Percentiles rank a stretch among this genome's conserved stretches.
phyloP scores from a whole-genome alignment of 30 jellyfish, hydroid and myxozoan species.

The Mastigias papua region DNA sequence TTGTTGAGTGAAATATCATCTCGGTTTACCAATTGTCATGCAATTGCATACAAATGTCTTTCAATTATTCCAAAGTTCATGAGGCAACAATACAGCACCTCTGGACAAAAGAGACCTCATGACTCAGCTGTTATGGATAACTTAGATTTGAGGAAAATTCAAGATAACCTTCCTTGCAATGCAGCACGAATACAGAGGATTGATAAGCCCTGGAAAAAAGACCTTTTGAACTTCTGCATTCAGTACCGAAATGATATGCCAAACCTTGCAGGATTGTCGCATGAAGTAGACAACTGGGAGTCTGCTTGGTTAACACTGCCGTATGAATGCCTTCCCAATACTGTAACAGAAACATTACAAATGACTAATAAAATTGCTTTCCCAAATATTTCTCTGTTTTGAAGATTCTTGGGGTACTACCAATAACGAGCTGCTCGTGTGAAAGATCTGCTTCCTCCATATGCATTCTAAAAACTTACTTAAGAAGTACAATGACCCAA shows the following conservation, averaged over 20 bases:
- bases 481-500: background rate
- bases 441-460: background rate
- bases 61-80: background rate
- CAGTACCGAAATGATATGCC: too few relatives aligned
- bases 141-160: background rate
- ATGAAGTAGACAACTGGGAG: too few relatives aligned
- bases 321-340: too few relatives aligned
- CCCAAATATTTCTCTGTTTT: too few relatives aligned
- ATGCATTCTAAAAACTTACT: background rate
- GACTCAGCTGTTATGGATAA: background rate
- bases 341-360: too few relatives aligned
- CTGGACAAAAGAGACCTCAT: too few relatives aligned
- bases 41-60: background rate
- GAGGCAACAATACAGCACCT: background rate
- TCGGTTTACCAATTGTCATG: background rate
- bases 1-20: background rate
- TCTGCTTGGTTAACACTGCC: too few relatives aligned
- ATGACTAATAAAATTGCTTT: too few relatives aligned
- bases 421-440: background rate
- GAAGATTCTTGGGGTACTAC: background rate
- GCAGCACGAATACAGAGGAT: too few relatives aligned
- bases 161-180: background rate
- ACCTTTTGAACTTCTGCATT: too few relatives aligned
- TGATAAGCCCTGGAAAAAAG: too few relatives aligned
- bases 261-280: too few relatives aligned